phyloP scores from a whole-genome alignment of 2,888 invertebrate species.

The Lochmaea capreae region DNA sequence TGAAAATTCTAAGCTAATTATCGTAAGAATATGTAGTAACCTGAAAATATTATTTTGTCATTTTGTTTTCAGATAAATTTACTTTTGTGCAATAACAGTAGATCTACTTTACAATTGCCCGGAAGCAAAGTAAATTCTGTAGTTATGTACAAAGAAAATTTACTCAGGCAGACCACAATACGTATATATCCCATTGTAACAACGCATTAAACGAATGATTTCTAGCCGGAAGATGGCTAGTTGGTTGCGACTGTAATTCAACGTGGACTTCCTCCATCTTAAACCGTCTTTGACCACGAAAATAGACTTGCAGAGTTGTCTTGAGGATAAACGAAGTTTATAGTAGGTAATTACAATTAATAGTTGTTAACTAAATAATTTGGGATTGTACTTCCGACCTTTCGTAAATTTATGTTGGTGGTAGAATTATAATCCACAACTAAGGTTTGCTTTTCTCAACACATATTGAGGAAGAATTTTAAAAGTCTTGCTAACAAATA shows the following conservation, averaged over 20 bases:
- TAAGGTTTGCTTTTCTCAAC: not conserved
- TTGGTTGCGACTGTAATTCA: slow-evolving; percentile 50
- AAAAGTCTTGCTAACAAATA: too few relatives aligned
- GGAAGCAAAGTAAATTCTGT: not conserved
- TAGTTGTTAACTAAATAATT: slow-evolving; percentile 18
- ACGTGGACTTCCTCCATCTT: slow-evolving; percentile 58
- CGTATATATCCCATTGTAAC: not conserved
- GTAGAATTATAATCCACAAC: not conserved
- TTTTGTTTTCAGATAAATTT: not conserved
- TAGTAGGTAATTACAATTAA: slow-evolving; percentile 12
- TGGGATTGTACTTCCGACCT: slow-evolving; percentile 16
- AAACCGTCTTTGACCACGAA: slow-evolving; percentile 15
- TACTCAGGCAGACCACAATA: not conserved
- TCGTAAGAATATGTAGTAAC: too few relatives aligned
- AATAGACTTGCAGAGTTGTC: slow-evolving; percentile 22
- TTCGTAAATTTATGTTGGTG: slow-evolving; percentile 11
- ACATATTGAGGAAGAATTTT: not conserved
- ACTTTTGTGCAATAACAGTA: not conserved
- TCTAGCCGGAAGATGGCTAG: slow-evolving; percentile 59
- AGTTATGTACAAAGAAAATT: not conserved
- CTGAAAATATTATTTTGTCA: too few relatives aligned
- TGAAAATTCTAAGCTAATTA: too few relatives aligned
- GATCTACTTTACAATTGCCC: not conserved
- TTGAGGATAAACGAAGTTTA: slow-evolving; percentile 18
- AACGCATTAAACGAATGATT: slow-evolving; percentile 26